Base-by-base conservation (phyloP, 2,113 vertebrate genomes). In the Dicaeum eximium region DNA sequence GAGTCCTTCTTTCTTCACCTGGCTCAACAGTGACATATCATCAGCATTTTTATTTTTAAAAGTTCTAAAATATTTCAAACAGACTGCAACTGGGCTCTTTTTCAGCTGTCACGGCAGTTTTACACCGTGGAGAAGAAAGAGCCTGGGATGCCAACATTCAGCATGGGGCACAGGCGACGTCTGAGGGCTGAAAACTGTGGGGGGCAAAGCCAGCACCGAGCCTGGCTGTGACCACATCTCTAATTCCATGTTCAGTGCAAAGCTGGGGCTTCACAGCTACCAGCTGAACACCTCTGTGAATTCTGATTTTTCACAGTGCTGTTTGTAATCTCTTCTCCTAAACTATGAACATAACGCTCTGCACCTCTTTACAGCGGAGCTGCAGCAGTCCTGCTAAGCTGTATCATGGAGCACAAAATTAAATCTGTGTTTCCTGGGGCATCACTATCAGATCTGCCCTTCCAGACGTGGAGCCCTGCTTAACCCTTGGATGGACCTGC, bases 91-190 rank as follows among this genome's bases (percentile, higher is more conserved):
- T 15, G 31, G 24, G 19, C 48, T 30, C 7, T 4, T 38, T 61
- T 25, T 20, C 38, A 24, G 25, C 7, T 5, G 30, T 27, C 44
- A 27, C 19, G 22, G 6, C 4, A 13, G 23, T 22, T 79, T 53
- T 42, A 4, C 25, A 21, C 3, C 14, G 10, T 0, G 9, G 54
- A 13, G 50, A 9, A 35, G 37, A 11, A 50, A 12, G 53, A 40
- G 44, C 33, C 8, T 0, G 35, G 13, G 48, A 20, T 4, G 0
- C 2, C 31, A 27, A 1, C 18, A 25, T 7, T 3, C 3, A 6
- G 13, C 2, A 3, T 6, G 2, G 65, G 24, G 40, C 27, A 20
- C 8, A 7, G 45, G 35, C 1, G 2, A 2, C 1, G 20, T 2
- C 18, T 23, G 44, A 3, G 58, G 60, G 9, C 45, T 24, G 30